phyloP scores from a whole-genome alignment of 2,888 invertebrate genomes.

The Acanthopleura granulata region DNA sequence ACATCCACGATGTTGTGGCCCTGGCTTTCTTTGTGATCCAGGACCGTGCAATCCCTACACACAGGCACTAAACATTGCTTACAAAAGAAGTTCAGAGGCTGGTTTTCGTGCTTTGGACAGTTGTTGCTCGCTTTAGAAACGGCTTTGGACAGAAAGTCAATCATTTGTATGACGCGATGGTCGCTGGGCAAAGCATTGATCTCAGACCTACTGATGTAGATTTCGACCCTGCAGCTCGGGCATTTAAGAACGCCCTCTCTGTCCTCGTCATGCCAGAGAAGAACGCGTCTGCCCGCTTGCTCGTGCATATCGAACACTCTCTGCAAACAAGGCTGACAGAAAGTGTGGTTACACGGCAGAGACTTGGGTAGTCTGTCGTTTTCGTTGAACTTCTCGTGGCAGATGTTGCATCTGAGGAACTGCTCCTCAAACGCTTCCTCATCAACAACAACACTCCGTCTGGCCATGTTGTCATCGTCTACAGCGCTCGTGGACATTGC shows the following conservation, averaged over 20 bases:
- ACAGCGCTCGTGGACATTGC: slow-evolving; percentile 32
- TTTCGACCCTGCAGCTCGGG: slow-evolving; percentile 61
- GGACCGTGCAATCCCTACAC: slow-evolving; percentile 60
- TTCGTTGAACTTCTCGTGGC: slow-evolving; percentile 54
- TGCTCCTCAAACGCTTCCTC: slow-evolving; percentile 60
- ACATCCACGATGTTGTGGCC: slow-evolving; percentile 58
- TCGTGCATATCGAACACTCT: slow-evolving; percentile 58
- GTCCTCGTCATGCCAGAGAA: slow-evolving; percentile 46
- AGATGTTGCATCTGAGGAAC: slow-evolving; percentile 58
- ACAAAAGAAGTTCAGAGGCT: slow-evolving; percentile 62
- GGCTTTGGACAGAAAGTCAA: slow-evolving; percentile 55
- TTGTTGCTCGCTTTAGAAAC: slow-evolving; percentile 54
- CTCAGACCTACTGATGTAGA: slow-evolving; percentile 52
- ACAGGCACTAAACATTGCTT: slow-evolving; percentile 55
- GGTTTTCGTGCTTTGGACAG: slow-evolving; percentile 57
- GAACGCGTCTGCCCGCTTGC: slow-evolving; percentile 42
- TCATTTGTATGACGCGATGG: slow-evolving; percentile 63
- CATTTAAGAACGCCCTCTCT: slow-evolving; percentile 58
- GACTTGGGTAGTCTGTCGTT: slow-evolving; percentile 53
- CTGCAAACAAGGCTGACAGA: slow-evolving; percentile 57
- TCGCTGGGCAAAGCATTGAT: slow-evolving; percentile 57
- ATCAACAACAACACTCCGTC: slow-evolving; percentile 57
- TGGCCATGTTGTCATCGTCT: slow-evolving; percentile 32
- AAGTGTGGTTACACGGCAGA: slow-evolving; percentile 61
- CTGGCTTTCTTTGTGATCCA: slow-evolving; percentile 59